Percentiles rank a stretch among this genome's conserved stretches.
Conservation (phyloP, 2,888 invertebrate species). For the Phanerotoma sp. region DNA sequence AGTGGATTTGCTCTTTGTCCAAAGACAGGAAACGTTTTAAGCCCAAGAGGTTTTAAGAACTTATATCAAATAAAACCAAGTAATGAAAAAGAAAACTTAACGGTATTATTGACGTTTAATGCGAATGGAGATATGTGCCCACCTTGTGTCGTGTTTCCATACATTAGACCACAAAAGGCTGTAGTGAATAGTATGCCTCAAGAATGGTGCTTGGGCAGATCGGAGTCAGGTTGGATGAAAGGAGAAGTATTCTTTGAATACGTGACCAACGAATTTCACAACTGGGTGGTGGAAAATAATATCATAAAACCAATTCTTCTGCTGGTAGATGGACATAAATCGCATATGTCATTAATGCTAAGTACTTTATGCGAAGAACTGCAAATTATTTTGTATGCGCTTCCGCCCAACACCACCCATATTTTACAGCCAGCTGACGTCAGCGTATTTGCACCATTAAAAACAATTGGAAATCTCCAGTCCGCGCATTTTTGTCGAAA, state of each 20-base stretch:
- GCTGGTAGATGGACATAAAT: conserved; percentile 38
- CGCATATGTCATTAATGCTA: conserved; percentile 35
- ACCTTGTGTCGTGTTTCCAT: conserved; percentile 40
- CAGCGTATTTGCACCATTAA: conserved; percentile 39
- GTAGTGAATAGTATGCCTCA: conserved; percentile 39
- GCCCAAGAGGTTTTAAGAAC: too few relatives aligned
- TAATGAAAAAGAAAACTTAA: too few relatives aligned
- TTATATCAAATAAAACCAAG: too few relatives aligned
- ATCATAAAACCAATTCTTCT: conserved; percentile 30
- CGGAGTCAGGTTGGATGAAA: conserved; percentile 40
- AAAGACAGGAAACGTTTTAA: too few relatives aligned
- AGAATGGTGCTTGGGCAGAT: conserved; percentile 33
- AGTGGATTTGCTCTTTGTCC: too few relatives aligned
- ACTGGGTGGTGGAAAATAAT: not conserved
- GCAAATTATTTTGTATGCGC: conserved; percentile 38
- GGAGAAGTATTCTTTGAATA: too few relatives aligned
- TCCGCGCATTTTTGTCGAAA: conserved; percentile 35
- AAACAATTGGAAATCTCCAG: conserved; percentile 38
- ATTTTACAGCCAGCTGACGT: conserved; percentile 41
- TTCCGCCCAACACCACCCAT: conserved; percentile 39
- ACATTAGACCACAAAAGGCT: conserved; percentile 33
- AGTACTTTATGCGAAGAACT: conserved; percentile 37
- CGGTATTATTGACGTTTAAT: conserved; percentile 36
- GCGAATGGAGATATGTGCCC: conserved; percentile 37
- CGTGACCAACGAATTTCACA: conserved; percentile 13